Conservation (phyloP, 2,113 vertebrate genomes). For the Sorex fumeus region DNA sequence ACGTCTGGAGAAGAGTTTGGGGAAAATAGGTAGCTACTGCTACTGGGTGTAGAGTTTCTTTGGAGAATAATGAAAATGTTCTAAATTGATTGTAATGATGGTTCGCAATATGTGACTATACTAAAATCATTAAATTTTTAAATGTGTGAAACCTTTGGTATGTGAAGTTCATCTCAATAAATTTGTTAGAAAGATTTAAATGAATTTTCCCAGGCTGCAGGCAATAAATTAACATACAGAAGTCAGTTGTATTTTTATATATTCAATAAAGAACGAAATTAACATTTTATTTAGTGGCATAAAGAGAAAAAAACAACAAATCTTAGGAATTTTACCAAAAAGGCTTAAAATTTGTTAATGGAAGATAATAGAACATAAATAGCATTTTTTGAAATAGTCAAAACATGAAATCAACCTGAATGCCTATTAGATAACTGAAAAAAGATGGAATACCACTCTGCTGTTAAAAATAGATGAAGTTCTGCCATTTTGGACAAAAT, state of each 20-base stretch:
- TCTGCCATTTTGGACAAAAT: no score
- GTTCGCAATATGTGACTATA: constrained; percentile 18
- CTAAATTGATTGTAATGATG: not conserved
- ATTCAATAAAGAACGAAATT: constrained; percentile 42
- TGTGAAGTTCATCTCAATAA: not conserved
- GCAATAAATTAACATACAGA: not conserved
- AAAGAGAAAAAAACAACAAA: constrained; percentile 7
- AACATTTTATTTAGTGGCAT: constrained; percentile 32
- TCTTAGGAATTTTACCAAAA: constrained; percentile 28
- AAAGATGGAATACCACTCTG: no score
- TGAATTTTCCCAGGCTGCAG: constrained; percentile 34
- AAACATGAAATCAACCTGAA: no score
- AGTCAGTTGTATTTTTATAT: not conserved
- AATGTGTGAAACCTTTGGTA: not conserved
- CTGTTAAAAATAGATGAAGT: no score
- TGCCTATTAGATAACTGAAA: no score
- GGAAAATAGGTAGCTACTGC: not conserved
- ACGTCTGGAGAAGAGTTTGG: not conserved
- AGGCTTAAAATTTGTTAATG: not conserved
- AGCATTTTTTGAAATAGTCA: no score
- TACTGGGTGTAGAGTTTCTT: not conserved
- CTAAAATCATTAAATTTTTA: constrained; percentile 38
- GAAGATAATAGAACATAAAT: constrained; percentile 5
- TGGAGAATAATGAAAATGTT: not conserved
- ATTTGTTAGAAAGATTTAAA: constrained; percentile 5